Evolutionary conservation across 1,140 invertebrate genomes (phyloP), one percentile per base, ranked within the genome.

Genomic region (Pseudomyrmex cubaensis): DNA sequence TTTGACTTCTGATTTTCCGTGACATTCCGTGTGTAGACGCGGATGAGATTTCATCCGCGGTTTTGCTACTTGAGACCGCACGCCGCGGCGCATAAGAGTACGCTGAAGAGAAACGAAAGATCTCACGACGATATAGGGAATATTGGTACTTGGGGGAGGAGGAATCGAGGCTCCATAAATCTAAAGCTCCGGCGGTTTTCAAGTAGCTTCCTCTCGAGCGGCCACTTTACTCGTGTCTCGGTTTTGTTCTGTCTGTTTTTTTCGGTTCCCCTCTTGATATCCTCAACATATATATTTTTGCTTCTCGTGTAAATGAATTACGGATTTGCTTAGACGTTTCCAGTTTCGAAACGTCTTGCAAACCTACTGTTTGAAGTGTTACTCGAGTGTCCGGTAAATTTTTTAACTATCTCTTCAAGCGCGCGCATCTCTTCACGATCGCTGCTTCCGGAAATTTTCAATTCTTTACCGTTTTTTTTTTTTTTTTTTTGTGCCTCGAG

Each of bases 191-290:
- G 59, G 73, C 84, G 83, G 73, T 78, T 89, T 85, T 91, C 87
- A 82, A 91, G 91, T 87, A 83, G 87, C 89, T 82, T 84, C 72
- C 69, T 52, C 74, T 93, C 91, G 87, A 93, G 91, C 90, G 75
- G 15, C 80, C 84, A 89, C 92, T 93, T 91, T 89, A 92, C 90
- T 91, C 90, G 86, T 91, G 91, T 87, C 86, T 88, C 85, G 72
- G 84, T 78, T 88, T 66, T 69, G 50, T 72, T 84, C 70, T 85
- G 75, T 77, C 80, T 83, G 57, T 82, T 66, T 83, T 61, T 74
- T 67, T 80, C 54, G 17, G n/a, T 52, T 62, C 56, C 78, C 48
- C 80, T 50, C 72, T n/a, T 13, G 59, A 57, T 44, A 15, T 13
- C 8, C 54, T 8, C 73, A 67, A 80, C 64, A 63, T 35, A 57